Evolutionary conservation across 1,140 invertebrate genomes (phyloP), one percentile per base, ranked within the genome.

Genomic region (Psix sp.): DNA sequence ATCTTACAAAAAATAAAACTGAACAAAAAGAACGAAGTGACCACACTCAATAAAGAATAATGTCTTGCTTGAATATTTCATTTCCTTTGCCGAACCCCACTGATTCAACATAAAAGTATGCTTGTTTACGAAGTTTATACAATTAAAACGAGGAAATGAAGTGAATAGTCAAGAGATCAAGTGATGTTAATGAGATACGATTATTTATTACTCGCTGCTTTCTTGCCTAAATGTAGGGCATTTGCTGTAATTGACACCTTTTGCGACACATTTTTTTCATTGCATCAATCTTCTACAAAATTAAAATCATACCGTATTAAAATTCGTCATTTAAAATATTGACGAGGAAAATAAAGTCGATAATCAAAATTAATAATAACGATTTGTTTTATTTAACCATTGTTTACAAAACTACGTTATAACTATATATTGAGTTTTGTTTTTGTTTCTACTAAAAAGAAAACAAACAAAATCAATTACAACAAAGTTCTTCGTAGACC

Each of bases 171-270:
- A 43, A 65, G 71, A 60, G 77, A 67, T 81, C 72, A 79, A 79
- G 70, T 74, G 76, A 76, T 74, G 77, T 81, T 78, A 79, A 81
- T 72, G 74, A 79, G 71, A 65, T 67, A 76, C 62, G 74, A 74
- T 77, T 74, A 80, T 80, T 77, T 62, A 74, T 79, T 75, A 70
- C 67, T 76, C 57, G 67, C 43, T 59, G 73, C 67, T 80, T 80
- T 77, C 77, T 78, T 76, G 65, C 76, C 66, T 63, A 78, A 78
- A 68, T 60, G 56, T 68, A 39, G 65, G 54, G 51, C 57, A 63
- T 51, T 57, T 16, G n/a, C n/a, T 35, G 24, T 70, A 70, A 70
- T 70, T 56, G 66, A 62, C 66, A 70, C 66, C 56, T 70, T 62
- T 56, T 60, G 35, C 48, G 20, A 62, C 49, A 62, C 14, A 62